Conservation (phyloP, 2,113 vertebrate genomes). For the Neodon shergylaensis region DNA sequence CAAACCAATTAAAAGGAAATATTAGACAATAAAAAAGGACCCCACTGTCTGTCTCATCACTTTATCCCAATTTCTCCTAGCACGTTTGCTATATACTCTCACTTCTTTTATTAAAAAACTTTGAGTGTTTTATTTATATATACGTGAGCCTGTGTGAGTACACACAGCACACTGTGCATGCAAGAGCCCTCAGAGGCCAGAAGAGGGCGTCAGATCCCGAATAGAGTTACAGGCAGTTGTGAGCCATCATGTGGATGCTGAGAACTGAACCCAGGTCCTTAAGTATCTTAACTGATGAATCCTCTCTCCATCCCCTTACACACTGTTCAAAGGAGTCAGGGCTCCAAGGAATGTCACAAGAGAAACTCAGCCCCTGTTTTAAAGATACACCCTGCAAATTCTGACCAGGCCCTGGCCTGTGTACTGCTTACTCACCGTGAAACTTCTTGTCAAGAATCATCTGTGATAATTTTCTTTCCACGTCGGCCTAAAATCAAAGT, state of each 20-base stretch:
- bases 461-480: slow-evolving; percentile 99
- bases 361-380: neutral
- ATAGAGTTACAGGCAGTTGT: neutral
- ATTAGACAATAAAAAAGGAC: neutral
- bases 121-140: neutral
- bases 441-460: slow-evolving; percentile 99
- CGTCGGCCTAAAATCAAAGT: slow-evolving; percentile 91
- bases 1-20: neutral
- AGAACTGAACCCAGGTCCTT: neutral
- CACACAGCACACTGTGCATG: neutral
- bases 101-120: neutral
- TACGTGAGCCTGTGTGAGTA: neutral
- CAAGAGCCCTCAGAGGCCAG: neutral
- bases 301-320: neutral
- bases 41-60: neutral
- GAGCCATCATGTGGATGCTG: no score
- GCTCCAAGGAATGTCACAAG: neutral
- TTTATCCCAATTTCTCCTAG: neutral
- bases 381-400: slow-evolving; percentile 6
- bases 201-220: neutral
- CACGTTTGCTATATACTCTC: neutral
- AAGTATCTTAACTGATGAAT: neutral
- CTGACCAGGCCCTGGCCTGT: neutral
- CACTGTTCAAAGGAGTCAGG: neutral
- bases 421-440: slow-evolving; percentile 90